Percentiles rank a stretch among this genome's conserved stretches.
Evolutionary conservation across 2,113 vertebrate species (phyloP).

Genomic region (Todiramphus saurophagus): DNA sequence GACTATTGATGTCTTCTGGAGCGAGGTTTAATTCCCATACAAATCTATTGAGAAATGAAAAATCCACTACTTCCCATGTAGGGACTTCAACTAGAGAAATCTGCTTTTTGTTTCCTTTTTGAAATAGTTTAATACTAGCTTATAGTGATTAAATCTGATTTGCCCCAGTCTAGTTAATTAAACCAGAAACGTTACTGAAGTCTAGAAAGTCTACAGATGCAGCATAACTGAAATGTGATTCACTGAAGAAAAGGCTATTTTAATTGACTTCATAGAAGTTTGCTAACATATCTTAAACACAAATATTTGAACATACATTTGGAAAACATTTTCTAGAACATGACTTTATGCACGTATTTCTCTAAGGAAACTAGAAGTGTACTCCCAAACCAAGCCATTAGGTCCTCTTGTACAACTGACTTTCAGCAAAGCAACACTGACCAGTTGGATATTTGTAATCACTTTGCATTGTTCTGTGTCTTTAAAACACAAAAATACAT

Average conservation of each 20-base stretch:
- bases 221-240: neutral
- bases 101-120: neutral
- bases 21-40: neutral
- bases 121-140: neutral
- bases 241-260: neutral
- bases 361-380: neutral
- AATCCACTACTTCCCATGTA: neutral
- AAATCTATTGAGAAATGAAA: neutral
- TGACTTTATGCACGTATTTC: neutral
- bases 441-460: neutral
- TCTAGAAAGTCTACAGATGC: neutral
- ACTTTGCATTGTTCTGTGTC: neutral
- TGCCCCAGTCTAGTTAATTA: neutral
- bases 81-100: neutral
- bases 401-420: neutral
- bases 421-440: neutral
- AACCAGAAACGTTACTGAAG: neutral
- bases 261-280: neutral
- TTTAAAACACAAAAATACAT: neutral
- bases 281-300: neutral
- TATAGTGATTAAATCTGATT: neutral
- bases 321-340: neutral
- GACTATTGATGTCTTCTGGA: neutral
- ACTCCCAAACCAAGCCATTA: neutral
- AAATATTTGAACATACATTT: neutral